Percentiles rank a stretch among this genome's conserved stretches.
These are phyloP conservation scores for Cephalotes varians DNA, from an alignment of 2,888 invertebrate genomes.

Conservation along the genomic window DNA sequence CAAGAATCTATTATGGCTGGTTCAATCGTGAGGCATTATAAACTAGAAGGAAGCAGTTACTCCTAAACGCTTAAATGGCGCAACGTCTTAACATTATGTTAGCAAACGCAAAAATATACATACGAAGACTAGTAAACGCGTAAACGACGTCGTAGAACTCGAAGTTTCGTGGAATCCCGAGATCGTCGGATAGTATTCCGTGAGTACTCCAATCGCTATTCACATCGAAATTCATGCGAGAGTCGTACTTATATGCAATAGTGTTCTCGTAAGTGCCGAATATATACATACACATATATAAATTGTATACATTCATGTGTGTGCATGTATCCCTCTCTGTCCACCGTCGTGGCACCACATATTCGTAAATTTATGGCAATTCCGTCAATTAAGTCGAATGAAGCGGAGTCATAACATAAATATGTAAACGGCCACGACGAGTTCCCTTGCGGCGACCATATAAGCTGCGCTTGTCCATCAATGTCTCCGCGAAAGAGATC, in stretches of 20 bases:
- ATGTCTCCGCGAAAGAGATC: constrained; percentile 82
- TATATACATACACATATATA: neutral
- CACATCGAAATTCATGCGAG: constrained; percentile 72
- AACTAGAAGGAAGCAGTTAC: constrained; percentile 7
- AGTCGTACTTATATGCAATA: constrained; percentile 24
- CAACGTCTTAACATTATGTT: constrained; percentile 5
- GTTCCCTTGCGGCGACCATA: constrained; percentile 80
- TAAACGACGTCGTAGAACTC: constrained; percentile 58
- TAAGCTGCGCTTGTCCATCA: constrained; percentile 85
- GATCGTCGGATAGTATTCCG: constrained; percentile 64
- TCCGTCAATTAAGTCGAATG: constrained; percentile 85
- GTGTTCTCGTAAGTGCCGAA: constrained; percentile 37
- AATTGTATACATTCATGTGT: neutral
- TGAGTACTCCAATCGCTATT: constrained; percentile 73
- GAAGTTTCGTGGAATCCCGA: constrained; percentile 63
- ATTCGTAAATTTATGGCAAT: constrained; percentile 85
- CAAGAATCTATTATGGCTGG: constrained; percentile 42
- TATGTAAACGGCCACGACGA: constrained; percentile 83
- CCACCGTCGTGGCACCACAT: constrained; percentile 65
- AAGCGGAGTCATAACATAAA: constrained; percentile 85
- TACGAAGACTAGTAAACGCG: constrained; percentile 26
- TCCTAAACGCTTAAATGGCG: constrained; percentile 25
- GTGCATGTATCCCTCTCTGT: constrained; percentile 5
- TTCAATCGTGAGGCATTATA: constrained; percentile 17
- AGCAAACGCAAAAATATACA: constrained; percentile 21